A percentile compares a stretch with the other conserved stretches of the same genome.
These are phyloP conservation scores for Chloroclystis v-ata DNA, from an alignment of 2,888 invertebrate genomes.

Conservation along the genomic window DNA sequence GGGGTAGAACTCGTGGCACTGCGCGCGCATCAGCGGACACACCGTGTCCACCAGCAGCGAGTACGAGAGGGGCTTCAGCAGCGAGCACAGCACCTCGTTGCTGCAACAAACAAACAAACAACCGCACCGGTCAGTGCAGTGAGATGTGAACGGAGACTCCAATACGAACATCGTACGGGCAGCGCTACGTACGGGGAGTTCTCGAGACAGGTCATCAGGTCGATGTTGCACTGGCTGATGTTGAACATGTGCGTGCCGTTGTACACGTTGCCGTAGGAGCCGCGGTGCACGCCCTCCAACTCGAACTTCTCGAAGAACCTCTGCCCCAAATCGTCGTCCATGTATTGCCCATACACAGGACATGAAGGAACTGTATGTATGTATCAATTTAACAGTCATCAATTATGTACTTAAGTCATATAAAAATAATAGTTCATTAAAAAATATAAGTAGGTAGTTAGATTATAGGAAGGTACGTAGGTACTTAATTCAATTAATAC, in stretches of 20 bases:
- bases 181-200: constrained; percentile 32
- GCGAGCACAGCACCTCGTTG: background rate
- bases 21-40: background rate
- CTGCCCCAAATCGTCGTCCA: background rate
- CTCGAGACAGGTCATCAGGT: constrained; percentile 40
- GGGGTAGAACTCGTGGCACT: background rate
- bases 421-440: too few species aligned
- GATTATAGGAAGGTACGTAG: too few species aligned
- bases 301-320: background rate
- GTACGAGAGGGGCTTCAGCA: background rate
- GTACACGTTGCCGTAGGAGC: background rate
- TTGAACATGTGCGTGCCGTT: background rate
- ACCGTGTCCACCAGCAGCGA: background rate
- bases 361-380: too few species aligned
- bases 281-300: background rate
- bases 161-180: too few species aligned
- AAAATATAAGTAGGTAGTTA: too few species aligned
- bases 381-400: too few species aligned
- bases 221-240: constrained; percentile 31
- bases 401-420: too few species aligned
- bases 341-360: background rate
- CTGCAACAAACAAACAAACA: background rate
- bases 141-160: too few species aligned
- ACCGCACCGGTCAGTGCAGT: too few species aligned
- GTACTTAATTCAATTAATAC: too few species aligned